Percentiles rank a stretch among this genome's conserved stretches.
phyloP scores from a whole-genome alignment of 2,113 vertebrate species.

The Pterocles burchelli region DNA sequence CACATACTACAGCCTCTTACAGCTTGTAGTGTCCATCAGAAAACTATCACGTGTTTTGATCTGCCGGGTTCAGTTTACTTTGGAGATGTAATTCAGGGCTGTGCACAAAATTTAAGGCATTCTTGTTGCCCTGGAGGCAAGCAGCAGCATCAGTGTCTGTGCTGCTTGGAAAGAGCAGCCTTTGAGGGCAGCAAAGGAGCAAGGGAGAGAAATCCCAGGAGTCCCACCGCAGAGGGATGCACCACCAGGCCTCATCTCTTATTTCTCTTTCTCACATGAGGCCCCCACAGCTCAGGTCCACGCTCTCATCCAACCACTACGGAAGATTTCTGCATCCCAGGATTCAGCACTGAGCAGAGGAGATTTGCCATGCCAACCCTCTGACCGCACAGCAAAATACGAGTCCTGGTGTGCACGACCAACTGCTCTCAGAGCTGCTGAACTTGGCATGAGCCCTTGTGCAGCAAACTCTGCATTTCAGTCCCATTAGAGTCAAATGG shows the following conservation, averaged over 20 bases:
- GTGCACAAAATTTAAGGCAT: background rate
- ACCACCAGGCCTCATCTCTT: background rate
- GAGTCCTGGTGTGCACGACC: background rate
- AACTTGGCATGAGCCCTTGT: accelerated
- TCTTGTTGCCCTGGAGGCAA: background rate
- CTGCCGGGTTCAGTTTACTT: background rate
- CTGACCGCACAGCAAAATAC: background rate
- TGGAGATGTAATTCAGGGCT: background rate
- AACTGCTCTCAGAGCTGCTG: background rate
- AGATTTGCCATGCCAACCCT: background rate
- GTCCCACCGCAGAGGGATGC: background rate
- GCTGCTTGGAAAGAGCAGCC: background rate
- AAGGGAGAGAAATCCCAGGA: background rate
- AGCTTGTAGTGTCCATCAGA: background rate
- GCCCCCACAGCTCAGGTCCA: background rate
- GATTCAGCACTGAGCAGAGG: background rate
- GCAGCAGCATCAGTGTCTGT: background rate
- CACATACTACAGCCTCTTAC: conserved; percentile 8
- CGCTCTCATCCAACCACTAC: background rate
- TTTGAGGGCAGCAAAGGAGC: background rate
- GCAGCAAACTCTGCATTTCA: background rate
- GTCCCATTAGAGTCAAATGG: background rate
- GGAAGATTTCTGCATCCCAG: background rate
- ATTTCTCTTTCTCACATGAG: background rate
- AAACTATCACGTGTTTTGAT: background rate